Percentiles rank a stretch among this genome's conserved stretches.
These are phyloP conservation scores for Eustalomyia histrio DNA, from an alignment of 2,888 invertebrate genomes.

Conservation along the genomic window DNA sequence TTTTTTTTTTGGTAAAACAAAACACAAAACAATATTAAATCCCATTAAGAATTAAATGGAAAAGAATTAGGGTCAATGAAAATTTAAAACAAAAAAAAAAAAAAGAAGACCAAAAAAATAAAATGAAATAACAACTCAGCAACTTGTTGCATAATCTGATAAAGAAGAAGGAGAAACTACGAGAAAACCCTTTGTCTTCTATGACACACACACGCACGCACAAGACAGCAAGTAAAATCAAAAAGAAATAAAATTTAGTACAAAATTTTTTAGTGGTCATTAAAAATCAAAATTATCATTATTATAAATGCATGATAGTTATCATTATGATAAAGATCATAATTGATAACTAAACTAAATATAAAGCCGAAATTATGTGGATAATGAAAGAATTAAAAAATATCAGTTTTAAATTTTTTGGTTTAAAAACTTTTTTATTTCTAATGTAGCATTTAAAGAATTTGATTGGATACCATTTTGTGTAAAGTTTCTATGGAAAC, in stretches of 20 bases:
- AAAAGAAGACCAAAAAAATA: neutral
- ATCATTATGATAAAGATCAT: neutral
- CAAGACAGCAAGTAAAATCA: neutral
- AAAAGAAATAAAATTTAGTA: neutral
- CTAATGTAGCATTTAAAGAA: too few species aligned
- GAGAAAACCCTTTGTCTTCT: neutral
- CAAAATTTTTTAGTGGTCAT: neutral
- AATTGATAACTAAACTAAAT: too few species aligned
- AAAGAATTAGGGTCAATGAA: slow-evolving; percentile 64
- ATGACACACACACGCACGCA: neutral
- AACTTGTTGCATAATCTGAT: neutral
- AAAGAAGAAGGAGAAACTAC: neutral
- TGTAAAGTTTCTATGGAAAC: too few species aligned
- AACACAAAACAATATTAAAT: slow-evolving; percentile 53
- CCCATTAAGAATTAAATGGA: slow-evolving; percentile 64
- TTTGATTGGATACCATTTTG: too few species aligned
- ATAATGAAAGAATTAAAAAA: too few species aligned
- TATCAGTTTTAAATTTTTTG: too few species aligned
- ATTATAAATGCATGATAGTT: neutral
- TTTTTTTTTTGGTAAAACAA: slow-evolving; percentile 3
- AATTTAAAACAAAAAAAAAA: slow-evolving; percentile 42
- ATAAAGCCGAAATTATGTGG: too few species aligned
- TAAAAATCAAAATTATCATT: slow-evolving; percentile 7
- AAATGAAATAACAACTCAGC: neutral
- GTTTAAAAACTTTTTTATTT: too few species aligned